Conservation (phyloP, 2,797 vertebrate species). For the Sandelia bainsii region DNA sequence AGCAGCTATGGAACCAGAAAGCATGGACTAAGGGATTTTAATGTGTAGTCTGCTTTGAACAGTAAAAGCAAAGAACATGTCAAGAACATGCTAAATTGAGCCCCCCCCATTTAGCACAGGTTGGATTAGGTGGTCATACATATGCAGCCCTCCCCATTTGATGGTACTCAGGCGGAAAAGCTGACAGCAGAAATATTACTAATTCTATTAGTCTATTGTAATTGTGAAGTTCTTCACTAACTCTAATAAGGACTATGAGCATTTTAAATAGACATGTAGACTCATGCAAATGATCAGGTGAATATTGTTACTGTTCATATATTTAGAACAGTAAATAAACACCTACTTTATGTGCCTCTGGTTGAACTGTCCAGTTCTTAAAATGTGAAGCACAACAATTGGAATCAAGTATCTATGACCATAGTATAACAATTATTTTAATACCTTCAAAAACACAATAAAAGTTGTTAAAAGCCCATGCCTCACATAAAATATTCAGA, state of each 20-base stretch:
- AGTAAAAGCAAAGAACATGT: conserved; percentile 62
- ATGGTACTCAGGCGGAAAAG: conserved; percentile 43
- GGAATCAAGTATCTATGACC: not conserved
- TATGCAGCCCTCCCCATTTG: conserved; percentile 23
- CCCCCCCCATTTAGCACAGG: conserved; percentile 46
- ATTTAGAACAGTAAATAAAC: not conserved
- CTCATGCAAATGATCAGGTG: not conserved
- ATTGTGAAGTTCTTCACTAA: conserved; percentile 37
- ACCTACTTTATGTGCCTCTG: not conserved
- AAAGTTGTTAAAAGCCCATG: not conserved
- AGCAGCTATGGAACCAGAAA: conserved; percentile 38
- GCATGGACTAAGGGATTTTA: conserved; percentile 31
- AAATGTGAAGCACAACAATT: not conserved
- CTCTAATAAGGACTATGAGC: not conserved
- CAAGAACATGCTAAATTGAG: conserved; percentile 59
- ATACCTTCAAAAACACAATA: not conserved
- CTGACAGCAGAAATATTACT: conserved; percentile 48
- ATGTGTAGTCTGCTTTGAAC: conserved; percentile 51
- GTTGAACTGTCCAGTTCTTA: not conserved
- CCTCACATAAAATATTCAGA: not conserved
- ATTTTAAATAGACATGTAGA: conserved; percentile 13
- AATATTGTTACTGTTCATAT: too few species aligned
- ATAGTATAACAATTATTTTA: not conserved
- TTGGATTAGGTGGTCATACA: conserved; percentile 36
- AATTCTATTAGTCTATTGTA: conserved; percentile 40